Evolutionary conservation across 2,113 vertebrate species (phyloP).

Genomic region (Saguinus midas): DNA sequence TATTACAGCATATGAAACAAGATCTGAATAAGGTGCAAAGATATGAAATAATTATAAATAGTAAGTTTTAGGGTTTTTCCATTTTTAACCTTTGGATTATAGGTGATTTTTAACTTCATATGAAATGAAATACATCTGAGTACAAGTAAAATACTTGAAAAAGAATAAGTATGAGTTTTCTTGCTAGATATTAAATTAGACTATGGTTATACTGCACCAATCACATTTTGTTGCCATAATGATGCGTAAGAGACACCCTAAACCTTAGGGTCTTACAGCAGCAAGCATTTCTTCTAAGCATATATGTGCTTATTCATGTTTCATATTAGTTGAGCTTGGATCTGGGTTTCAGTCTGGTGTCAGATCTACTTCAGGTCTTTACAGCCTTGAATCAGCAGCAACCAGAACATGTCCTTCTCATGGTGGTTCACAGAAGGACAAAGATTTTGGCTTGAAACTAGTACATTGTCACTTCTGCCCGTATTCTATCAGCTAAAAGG

Average conservation of each 20-base stretch:
- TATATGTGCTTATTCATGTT: background rate
- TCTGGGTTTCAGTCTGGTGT: background rate
- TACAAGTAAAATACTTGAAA: background rate
- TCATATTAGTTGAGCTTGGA: background rate
- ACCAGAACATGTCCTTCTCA: background rate
- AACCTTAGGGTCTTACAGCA: background rate
- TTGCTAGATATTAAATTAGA: background rate
- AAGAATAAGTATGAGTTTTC: background rate
- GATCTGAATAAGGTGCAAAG: background rate
- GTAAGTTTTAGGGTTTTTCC: background rate
- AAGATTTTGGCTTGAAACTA: background rate
- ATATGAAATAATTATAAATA: background rate
- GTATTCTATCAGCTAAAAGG: background rate
- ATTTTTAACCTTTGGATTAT: background rate
- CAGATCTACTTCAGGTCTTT: background rate
- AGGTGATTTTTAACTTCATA: conserved; percentile 17
- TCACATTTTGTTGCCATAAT: background rate
- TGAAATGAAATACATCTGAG: background rate
- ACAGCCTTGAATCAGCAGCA: background rate
- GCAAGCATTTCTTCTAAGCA: background rate
- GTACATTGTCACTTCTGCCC: background rate
- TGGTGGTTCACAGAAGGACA: background rate
- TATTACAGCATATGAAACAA: background rate
- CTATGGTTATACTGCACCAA: background rate
- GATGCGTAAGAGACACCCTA: background rate